Percentiles rank a stretch among this genome's conserved stretches.
Conservation (phyloP, 2,888 invertebrate genomes). For the Drosophila basisetae region DNA sequence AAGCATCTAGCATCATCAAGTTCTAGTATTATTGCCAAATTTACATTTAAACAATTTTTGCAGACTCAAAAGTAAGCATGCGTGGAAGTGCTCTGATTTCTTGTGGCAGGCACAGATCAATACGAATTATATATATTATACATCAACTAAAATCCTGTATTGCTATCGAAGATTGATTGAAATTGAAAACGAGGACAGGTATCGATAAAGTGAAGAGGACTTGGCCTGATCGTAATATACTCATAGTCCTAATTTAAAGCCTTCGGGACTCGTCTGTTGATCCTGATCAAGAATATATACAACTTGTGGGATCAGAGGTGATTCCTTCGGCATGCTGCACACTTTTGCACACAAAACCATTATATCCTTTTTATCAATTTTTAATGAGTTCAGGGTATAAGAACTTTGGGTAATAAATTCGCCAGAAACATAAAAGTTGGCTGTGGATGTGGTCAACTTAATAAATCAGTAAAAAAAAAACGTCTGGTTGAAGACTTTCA, state of each 20-base stretch:
- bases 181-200: neutral
- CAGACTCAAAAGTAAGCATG: neutral
- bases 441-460: neutral
- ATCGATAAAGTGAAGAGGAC: neutral
- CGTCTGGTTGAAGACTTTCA: neutral
- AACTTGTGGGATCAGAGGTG: neutral
- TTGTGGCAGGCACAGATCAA: neutral
- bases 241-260: neutral
- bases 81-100: neutral
- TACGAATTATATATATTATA: neutral
- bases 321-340: neutral
- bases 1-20: too few relatives aligned
- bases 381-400: neutral
- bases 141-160: neutral
- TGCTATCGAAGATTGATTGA: neutral
- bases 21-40: too few relatives aligned
- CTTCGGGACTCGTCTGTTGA: neutral
- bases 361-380: neutral
- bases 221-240: neutral
- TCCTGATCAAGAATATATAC: neutral
- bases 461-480: neutral
- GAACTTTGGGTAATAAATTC: neutral
- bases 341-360: neutral
- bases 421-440: neutral
- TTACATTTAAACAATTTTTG: neutral